phyloP scores from a whole-genome alignment of 2,113 vertebrate species.

The Aptenodytes patagonicus region DNA sequence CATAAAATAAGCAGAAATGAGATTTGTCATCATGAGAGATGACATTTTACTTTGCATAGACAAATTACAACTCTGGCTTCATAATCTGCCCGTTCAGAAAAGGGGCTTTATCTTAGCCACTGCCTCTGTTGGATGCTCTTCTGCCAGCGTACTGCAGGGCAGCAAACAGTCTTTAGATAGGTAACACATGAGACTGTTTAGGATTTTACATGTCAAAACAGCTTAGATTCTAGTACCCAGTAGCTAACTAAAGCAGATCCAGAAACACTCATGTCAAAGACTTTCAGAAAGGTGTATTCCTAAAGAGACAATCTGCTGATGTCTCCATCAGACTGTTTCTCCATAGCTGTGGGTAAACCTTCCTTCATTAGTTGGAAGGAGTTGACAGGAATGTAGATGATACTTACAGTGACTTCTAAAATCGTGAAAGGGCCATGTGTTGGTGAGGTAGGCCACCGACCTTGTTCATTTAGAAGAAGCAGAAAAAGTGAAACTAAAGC shows the following conservation, averaged over 20 bases:
- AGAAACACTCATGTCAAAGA: background rate
- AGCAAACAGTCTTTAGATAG: background rate
- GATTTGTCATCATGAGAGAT: background rate
- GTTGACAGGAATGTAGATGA: background rate
- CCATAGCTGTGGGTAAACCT: background rate
- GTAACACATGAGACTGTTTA: background rate
- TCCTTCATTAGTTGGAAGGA: background rate
- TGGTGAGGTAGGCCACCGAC: background rate
- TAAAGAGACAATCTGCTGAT: background rate
- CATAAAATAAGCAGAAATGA: background rate
- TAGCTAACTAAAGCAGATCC: background rate
- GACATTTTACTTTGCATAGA: background rate
- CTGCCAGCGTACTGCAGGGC: background rate
- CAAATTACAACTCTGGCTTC: background rate
- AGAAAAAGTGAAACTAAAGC: background rate
- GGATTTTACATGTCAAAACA: background rate
- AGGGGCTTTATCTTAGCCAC: background rate
- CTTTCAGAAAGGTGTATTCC: background rate
- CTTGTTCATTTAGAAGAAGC: background rate
- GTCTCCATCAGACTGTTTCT: background rate
- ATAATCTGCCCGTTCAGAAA: background rate
- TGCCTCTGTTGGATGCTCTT: background rate
- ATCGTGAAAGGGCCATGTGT: fast-evolving
- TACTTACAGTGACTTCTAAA: background rate
- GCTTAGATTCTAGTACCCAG: background rate